Base-by-base conservation (phyloP, 2,888 invertebrate genomes). In the Notocelia uddmanniana region DNA sequence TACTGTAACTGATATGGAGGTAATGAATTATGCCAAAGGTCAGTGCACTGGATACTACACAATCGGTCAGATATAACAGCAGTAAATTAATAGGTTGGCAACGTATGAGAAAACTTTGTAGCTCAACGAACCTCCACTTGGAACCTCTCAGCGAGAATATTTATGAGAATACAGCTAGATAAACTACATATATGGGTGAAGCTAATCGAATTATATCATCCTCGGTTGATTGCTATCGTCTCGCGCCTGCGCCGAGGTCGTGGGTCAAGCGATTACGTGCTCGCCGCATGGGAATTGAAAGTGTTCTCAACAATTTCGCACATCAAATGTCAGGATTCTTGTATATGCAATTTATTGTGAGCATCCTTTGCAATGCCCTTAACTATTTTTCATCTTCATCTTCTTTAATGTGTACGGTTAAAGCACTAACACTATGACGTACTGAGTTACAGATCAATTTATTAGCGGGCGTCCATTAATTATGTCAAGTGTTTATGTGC, bases 251-350 rank as follows among this genome's bases (percentile, higher is more conserved):
- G 59, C 37, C 52, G 60, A 45, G 72, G 68, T 67, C 72, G 19
- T 19, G 72, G 72, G 72, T 68, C 72, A 72, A 72, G 60, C 67
- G 67, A 41, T 72, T 72, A 57, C 72, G 67, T 68, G 71, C 48
- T 41, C 50, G 54, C 54, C 59, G 45, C 45, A 71, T 71, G 72
- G 68, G 72, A 72, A 72, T 54, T 72, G 72, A 71, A 71, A 68
- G 68, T 68, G 54, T 59, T 69, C 45, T 63, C 41, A 26, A 10
- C 26, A 45, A 55, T 67, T 54, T 54, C 60, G 60, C 62, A 50
- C 62, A 54, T 55, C 71, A 60, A 60, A 71, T 55, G 71, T 72
- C 67, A 62, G 60, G 54, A 48, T 60, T 45, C 59, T 18, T 34
- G 18, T 63, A 15, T 15, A 8, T 52, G 63, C 52, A 64, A 63